Evolutionary conservation across 2,888 invertebrate species (phyloP), one percentile per base, ranked within the genome.

Genomic region (Chrysopilus asiliformis): DNA sequence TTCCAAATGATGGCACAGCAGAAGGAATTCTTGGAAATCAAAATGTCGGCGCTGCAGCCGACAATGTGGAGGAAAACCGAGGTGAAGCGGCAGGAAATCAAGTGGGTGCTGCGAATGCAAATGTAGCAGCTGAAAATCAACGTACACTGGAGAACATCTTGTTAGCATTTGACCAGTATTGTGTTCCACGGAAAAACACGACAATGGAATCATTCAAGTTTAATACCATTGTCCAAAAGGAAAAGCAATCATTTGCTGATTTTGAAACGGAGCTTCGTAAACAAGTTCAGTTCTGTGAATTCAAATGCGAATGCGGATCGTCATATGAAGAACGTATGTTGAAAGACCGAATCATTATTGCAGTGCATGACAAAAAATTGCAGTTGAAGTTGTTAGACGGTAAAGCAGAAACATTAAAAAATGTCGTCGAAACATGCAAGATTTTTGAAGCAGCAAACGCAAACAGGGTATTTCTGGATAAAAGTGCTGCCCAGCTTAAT

Each of bases 271-370:
- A 42, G 20, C 15, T 44, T 4, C 39, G 43, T 4, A 43, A 4
- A 19, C 43, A 43, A 34, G n/a, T 44, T 4, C n/a, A 30, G 4
- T 31, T 18, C 16, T 46, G 44, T 41, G 44, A 45, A 28, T 46
- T 41, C 24, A 30, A 32, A 16, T 47, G 46, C 27, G 18, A n/a
- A 14, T 44, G 43, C n/a, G n/a, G n/a, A n/a, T n/a, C n/a, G n/a
- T n/a, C n/a, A n/a, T n/a, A n/a, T n/a, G n/a, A n/a, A n/a, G 40
- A 46, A 10, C 35, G 43, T 16, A 46, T 46, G 45, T 32, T 46
- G 10, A 17, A 40, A 25, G 43, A 46, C 29, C 43, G 46, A 20
- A 47, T 44, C 16, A 40, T 47, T 6, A 42, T 41, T n/a, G 41
- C 45, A 10, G 37, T 47, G 7, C 9, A 32, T 14, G 45, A 45